Base-by-base conservation (phyloP, 2,888 invertebrate genomes). In the Mylabris sibirica region DNA sequence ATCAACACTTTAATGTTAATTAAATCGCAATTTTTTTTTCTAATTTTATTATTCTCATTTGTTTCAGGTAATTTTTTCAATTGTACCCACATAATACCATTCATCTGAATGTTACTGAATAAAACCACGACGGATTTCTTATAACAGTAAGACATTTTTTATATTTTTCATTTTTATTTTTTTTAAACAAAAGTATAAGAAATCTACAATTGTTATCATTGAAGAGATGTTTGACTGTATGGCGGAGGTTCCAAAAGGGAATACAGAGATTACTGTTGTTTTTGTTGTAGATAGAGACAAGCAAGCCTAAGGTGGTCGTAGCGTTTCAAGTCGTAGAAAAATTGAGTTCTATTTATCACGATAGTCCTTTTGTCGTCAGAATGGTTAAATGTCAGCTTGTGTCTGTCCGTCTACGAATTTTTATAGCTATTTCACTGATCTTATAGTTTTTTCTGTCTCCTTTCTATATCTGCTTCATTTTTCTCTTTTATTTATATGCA, bases 331-430 rank as follows among this genome's bases (percentile, higher is more conserved):
- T 57, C 57, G 12, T 14, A 24, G 57, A 57, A 57, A 57, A 57
- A 57, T 57, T 57, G 57, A 57, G 57, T 57, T 57, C 57, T 57
- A 57, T 57, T 57, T 57, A 57, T 57, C 57, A 57, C 57, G 57
- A 57, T 57, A 57, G 57, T 57, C 24, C 57, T 57, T 57, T 57
- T 57, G 57, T 57, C 57, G 57, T 57, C 57, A 22, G 24, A 57
- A 57, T 57, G 57, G 57, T 57, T 57, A 57, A 57, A 57, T 57
- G 57, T 57, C 57, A 57, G 11, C 57, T 57, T 57, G 57, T 57
- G 24, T 57, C 57, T 57, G 57, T 57, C 57, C 57, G 57, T 57
- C 57, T 57, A 24, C 57, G 57, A 57, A 57, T 57, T 24, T 57
- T 57, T 57, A 24, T 57, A 57, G 57, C 24, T 24, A 57, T 20